These are phyloP conservation scores for Ochropleura leucogaster DNA, from an alignment of 2,888 invertebrate species.

Conservation along the genomic window DNA sequence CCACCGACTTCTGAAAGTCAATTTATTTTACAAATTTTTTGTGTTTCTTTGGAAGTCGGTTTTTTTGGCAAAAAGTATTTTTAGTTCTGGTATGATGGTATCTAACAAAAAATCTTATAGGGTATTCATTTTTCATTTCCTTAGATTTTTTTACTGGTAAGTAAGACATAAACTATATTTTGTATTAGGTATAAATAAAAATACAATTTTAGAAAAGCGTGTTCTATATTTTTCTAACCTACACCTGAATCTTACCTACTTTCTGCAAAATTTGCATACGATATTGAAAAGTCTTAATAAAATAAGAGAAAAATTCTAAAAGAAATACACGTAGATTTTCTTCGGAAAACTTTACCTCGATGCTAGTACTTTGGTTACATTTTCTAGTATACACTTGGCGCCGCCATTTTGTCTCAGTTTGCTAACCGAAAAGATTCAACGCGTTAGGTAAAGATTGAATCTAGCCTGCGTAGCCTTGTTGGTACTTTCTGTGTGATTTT, in stretches of 20 bases:
- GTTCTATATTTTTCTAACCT: background rate
- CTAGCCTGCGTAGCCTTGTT: conserved; percentile 33
- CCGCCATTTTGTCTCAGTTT: conserved; percentile 50
- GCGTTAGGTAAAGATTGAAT: conserved; percentile 61
- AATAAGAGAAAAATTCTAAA: conserved; percentile 16
- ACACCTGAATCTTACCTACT: conserved; percentile 64
- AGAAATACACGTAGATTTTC: conserved; percentile 40
- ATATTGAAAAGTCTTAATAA: conserved; percentile 43
- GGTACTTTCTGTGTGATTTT: conserved; percentile 43
- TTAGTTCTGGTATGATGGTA: too few relatives aligned
- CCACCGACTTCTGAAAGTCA: too few relatives aligned
- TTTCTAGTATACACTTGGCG: conserved; percentile 46
- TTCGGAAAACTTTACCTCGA: background rate
- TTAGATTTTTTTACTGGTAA: too few relatives aligned
- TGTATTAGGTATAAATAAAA: too few relatives aligned
- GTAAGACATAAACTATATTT: too few relatives aligned
- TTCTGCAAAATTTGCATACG: conserved; percentile 28
- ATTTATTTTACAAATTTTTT: too few relatives aligned
- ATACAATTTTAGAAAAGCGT: too few relatives aligned
- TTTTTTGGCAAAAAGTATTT: too few relatives aligned
- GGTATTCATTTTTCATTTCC: too few relatives aligned
- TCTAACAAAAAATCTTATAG: too few relatives aligned
- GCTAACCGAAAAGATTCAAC: conserved; percentile 55
- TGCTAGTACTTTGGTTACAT: conserved; percentile 43
- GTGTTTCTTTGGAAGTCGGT: too few relatives aligned